These are phyloP conservation scores for Cepaea hortensis DNA, from an alignment of 2,888 invertebrate genomes.

Conservation along the genomic window DNA sequence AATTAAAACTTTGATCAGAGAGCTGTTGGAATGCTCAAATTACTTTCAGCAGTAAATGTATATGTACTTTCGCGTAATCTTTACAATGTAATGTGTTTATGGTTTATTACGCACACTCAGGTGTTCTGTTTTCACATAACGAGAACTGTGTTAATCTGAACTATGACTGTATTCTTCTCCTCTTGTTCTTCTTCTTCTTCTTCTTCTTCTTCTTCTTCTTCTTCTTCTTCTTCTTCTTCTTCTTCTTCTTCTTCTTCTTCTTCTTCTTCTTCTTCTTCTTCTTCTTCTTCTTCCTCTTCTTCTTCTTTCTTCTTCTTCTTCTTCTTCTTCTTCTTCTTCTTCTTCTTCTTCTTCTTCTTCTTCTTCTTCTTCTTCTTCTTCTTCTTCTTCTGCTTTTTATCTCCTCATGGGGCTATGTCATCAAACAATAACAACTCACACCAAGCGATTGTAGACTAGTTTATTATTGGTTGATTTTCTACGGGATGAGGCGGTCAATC, in stretches of 20 bases:
- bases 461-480: too few relatives aligned
- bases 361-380: conserved; percentile 1
- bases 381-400: neutral
- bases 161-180: neutral
- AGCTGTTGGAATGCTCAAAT: too few relatives aligned
- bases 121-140: too few relatives aligned
- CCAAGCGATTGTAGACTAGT: too few relatives aligned
- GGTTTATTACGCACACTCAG: too few relatives aligned
- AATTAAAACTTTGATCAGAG: too few relatives aligned
- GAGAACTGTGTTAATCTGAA: neutral
- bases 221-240: neutral
- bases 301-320: neutral
- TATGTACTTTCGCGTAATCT: too few relatives aligned
- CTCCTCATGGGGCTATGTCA: neutral
- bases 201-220: neutral
- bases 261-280: neutral
- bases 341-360: neutral
- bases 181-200: neutral
- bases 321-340: neutral
- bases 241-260: neutral
- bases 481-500: too few relatives aligned
- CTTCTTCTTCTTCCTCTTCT: neutral
- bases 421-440: too few relatives aligned
- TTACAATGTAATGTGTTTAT: too few relatives aligned
- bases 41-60: too few relatives aligned